Conservation (phyloP, 1,140 invertebrate species). For the Drosophila lowei region DNA sequence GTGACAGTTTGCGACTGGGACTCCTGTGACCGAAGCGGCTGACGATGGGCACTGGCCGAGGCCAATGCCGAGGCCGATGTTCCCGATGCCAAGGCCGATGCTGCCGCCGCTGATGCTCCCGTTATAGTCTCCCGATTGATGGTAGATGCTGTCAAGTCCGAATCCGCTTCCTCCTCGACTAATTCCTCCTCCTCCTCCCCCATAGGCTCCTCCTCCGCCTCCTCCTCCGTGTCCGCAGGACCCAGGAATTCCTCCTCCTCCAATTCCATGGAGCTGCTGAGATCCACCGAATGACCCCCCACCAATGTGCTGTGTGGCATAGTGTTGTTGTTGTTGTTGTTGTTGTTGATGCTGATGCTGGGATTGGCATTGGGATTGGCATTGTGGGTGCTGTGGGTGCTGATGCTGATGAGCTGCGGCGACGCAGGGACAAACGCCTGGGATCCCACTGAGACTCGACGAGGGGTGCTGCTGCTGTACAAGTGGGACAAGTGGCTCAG, state of each 20-base stretch:
- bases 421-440: slow-evolving; percentile 82
- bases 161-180: slow-evolving; percentile 83
- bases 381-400: slow-evolving; percentile 56
- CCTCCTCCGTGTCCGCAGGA: slow-evolving; percentile 73
- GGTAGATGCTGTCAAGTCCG: slow-evolving; percentile 83
- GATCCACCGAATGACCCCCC: slow-evolving; percentile 82
- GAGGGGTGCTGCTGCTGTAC: slow-evolving; percentile 83
- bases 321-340: slow-evolving; percentile 71
- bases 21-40: slow-evolving; percentile 81
- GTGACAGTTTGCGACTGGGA: slow-evolving; percentile 83
- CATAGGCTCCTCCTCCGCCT: slow-evolving; percentile 69
- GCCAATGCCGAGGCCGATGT: slow-evolving; percentile 49
- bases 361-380: too few species aligned
- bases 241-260: slow-evolving; percentile 67
- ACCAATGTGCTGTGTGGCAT: slow-evolving; percentile 67
- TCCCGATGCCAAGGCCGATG: slow-evolving; percentile 55
- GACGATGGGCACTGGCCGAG: slow-evolving; percentile 75
- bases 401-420: slow-evolving; percentile 80
- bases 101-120: slow-evolving; percentile 66
- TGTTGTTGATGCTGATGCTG: slow-evolving; percentile 58
- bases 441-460: slow-evolving; percentile 83
- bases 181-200: slow-evolving; percentile 80
- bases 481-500: slow-evolving; percentile 83
- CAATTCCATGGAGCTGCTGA: slow-evolving; percentile 83
- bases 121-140: slow-evolving; percentile 83